Base-by-base conservation (phyloP, 2,113 vertebrate genomes). In the Acrocephalus kingi region DNA sequence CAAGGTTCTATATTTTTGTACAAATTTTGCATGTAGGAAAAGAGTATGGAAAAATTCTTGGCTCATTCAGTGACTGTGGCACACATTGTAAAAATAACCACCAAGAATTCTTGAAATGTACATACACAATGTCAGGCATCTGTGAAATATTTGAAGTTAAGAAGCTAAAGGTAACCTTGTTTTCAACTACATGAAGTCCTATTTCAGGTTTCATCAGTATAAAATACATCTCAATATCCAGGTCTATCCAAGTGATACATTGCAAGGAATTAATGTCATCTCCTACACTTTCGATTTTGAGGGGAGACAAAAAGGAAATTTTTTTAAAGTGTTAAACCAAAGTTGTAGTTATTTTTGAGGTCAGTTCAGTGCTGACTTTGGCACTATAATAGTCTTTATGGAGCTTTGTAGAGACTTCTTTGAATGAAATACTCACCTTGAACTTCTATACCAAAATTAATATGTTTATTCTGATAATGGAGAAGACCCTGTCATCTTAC, bases 191-290 rank as follows among this genome's bases (percentile, higher is more conserved):
- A 55, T 81, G 80, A 97, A 93, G 75, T 86, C 75, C 95, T 90
- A 52, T 86, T 97, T 97, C 88, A 83, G 73, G 87, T 97, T 96
- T 96, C 82, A 55, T 96, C 93, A 96, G 91, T 97, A 80, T 85
- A 79, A 97, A 97, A 66, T 91, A 39, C 37, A n/a, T 97, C 86
- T 97, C 87, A 96, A 61, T 95, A 87, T 94, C 52, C 3, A 6
- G 51, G 27, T 96, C 84, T 96, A 59, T 58, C 83, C 88, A 97
- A 84, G 91, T 96, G 90, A 81, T 95, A 83, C 37, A 81, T 74
- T 86, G 51, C 80, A 87, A 85, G 85, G 92, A 96, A 84, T 93
- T 69, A 87, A 82, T 68, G 88, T 94, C 63, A 59, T 95, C 62
- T 80, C 67, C 91, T 94, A 94, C 87, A 48, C 72, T 54, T 93